Evolutionary conservation across 2,888 invertebrate genomes (phyloP).

Genomic region (Drosophila antonietae): DNA sequence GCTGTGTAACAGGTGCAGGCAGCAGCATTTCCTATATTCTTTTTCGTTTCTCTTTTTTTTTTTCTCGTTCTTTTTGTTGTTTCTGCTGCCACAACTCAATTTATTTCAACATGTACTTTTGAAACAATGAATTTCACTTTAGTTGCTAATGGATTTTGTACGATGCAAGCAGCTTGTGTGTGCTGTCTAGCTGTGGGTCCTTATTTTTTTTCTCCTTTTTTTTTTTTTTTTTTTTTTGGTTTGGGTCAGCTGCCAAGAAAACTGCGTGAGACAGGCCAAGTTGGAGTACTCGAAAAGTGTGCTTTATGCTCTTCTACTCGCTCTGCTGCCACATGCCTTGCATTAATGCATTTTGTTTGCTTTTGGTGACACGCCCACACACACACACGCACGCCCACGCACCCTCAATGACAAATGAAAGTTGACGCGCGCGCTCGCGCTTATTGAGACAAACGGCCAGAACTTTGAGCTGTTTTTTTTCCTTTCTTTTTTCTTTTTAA

Average conservation of each 20-base stretch:
- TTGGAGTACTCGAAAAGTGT: constrained; percentile 30
- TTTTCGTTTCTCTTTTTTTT: not conserved
- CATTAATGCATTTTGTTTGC: constrained; percentile 80
- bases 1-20: constrained; percentile 74
- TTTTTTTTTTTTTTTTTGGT: constrained; percentile 23
- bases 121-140: constrained; percentile 81
- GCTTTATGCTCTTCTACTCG: constrained; percentile 26
- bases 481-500: not conserved
- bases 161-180: constrained; percentile 51
- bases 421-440: constrained; percentile 61
- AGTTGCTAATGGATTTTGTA: constrained; percentile 81
- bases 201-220: constrained; percentile 24
- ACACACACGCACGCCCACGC: constrained; percentile 2
- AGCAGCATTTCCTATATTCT: constrained; percentile 35
- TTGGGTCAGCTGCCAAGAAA: constrained; percentile 74
- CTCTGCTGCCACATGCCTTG: constrained; percentile 30
- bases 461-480: constrained; percentile 25
- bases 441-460: constrained; percentile 70
- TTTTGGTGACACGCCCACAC: constrained; percentile 39
- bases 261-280: constrained; percentile 62
- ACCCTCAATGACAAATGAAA: constrained; percentile 72
- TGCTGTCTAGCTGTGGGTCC: constrained; percentile 18
- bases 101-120: constrained; percentile 82
- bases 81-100: constrained; percentile 79
- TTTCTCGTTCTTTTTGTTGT: constrained; percentile 16